These are phyloP conservation scores for Cyprinus carpio DNA, from an alignment of 2,113 vertebrate species.

Conservation along the genomic window DNA sequence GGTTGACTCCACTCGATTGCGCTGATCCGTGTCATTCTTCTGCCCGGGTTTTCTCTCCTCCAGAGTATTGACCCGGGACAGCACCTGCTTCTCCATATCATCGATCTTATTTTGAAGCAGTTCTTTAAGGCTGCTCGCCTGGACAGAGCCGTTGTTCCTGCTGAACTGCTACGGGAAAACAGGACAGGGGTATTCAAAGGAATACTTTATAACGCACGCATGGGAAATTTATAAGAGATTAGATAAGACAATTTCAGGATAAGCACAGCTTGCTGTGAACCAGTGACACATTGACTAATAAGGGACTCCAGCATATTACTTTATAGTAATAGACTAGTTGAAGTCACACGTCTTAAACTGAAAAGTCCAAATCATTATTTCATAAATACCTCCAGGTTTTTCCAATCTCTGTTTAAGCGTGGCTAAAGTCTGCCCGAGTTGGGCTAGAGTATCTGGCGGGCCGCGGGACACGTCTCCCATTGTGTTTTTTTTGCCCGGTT, in stretches of 20 bases:
- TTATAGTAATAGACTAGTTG: background rate
- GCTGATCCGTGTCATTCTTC: conserved; percentile 87
- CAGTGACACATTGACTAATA: background rate
- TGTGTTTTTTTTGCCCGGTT: conserved; percentile 85
- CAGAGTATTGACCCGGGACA: conserved; percentile 90
- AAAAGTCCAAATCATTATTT: background rate
- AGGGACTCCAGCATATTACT: no score
- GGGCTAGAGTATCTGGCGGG: conserved; percentile 90
- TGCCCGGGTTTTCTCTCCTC: conserved; percentile 84
- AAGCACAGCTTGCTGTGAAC: conserved; percentile 25
- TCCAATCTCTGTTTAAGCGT: conserved; percentile 92
- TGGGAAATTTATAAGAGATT: conserved; percentile 16
- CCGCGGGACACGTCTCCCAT: conserved; percentile 93
- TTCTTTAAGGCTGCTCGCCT: conserved; percentile 90
- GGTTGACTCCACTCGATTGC: conserved; percentile 90
- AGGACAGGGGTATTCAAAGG: conserved; percentile 29
- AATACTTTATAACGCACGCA: background rate
- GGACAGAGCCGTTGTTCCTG: conserved; percentile 85
- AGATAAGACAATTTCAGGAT: conserved; percentile 58
- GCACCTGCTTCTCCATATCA: conserved; percentile 94
- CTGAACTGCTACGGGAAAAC: conserved; percentile 84
- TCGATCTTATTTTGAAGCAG: conserved; percentile 96
- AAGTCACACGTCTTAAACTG: background rate
- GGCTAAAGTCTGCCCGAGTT: conserved; percentile 95
- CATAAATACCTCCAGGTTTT: conserved; percentile 88